A percentile compares a stretch with the other conserved stretches of the same genome.
Evolutionary conservation across 2,888 invertebrate genomes (phyloP).

Genomic region (Amitus sp.): DNA sequence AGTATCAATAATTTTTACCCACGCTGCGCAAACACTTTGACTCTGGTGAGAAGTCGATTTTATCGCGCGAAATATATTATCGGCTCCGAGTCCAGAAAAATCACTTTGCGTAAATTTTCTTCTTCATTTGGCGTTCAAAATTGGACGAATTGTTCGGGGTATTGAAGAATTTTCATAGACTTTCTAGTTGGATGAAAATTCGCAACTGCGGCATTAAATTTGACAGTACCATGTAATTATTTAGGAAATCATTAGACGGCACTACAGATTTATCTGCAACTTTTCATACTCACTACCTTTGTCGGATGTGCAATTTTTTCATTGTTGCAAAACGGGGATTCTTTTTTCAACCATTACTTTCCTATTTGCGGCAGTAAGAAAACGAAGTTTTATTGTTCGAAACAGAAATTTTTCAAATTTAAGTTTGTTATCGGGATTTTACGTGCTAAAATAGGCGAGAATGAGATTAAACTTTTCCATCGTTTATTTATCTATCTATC

Average conservation of each 20-base stretch:
- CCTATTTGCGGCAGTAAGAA: neutral
- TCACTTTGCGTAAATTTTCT: slow-evolving; percentile 24
- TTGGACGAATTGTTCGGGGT: neutral
- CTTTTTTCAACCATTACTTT: neutral
- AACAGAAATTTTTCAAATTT: no score
- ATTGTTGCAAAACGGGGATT: neutral
- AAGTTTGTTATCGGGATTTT: neutral
- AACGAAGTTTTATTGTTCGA: neutral
- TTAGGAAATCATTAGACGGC: neutral
- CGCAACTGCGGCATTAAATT: neutral
- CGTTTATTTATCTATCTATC: no score
- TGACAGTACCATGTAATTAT: neutral
- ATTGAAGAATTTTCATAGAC: neutral
- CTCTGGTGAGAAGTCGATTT: slow-evolving; percentile 27
- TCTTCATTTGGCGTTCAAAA: slow-evolving; percentile 17
- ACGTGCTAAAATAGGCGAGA: neutral
- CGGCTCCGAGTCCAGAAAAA: no score
- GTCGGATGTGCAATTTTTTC: neutral
- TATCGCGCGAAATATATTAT: slow-evolving; percentile 23
- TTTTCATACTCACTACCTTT: neutral
- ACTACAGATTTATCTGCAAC: neutral
- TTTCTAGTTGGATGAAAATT: neutral
- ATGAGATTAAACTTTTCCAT: no score
- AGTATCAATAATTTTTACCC: slow-evolving; percentile 12
- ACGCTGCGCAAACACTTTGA: slow-evolving; percentile 17